Base-by-base conservation (phyloP, 1,140 invertebrate genomes). In the Drosophila sulfurigaster region DNA sequence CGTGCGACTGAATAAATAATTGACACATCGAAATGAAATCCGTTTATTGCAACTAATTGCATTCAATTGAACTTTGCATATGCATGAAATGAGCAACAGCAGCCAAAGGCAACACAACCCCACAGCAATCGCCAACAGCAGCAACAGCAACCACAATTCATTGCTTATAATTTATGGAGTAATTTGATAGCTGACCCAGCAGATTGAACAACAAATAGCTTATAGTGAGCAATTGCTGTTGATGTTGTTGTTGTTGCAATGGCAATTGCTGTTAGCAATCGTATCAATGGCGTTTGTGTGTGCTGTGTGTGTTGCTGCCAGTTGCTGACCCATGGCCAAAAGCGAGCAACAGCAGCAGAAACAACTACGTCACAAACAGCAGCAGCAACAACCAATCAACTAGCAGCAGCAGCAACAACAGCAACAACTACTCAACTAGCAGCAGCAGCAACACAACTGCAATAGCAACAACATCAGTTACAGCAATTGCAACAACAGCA, bases 11-110 rank as follows among this genome's bases (percentile, higher is more conserved):
- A 73, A 81, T 81, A 78, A 86, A 65, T 86, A 79, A 72, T 66
- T 49, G 38, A 48, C 35, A 38, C 35, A 70, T 59, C 41, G 58
- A 52, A 70, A 65, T 67, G 41, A 79, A 87, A 79, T 73, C 56
- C 71, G 65, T 87, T 87, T 73, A 76, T 70, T 86, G 62, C 79
- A 79, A 70, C 76, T 79, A 87, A 86, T 86, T 82, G 71, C 81
- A 73, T 65, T 43, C 72, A 80, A 80, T 82, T 82, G 67, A 80
- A 62, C 81, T 68, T 56, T 62, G 45, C 49, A 58, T 10, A 25
- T n/a, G n/a, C 0, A 28, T 5, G 1, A 60, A 57, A 25, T 8
- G 25, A 15, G 4, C 56, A 60, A 7, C 48, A 41, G 28, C 43
- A 28, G 41, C 2, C 51, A 64, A 1, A 49, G n/a, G 30, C 66